A percentile compares a stretch with the other conserved stretches of the same genome.
Conservation (phyloP, 2,888 invertebrate genomes). For the Myathropa florea region DNA sequence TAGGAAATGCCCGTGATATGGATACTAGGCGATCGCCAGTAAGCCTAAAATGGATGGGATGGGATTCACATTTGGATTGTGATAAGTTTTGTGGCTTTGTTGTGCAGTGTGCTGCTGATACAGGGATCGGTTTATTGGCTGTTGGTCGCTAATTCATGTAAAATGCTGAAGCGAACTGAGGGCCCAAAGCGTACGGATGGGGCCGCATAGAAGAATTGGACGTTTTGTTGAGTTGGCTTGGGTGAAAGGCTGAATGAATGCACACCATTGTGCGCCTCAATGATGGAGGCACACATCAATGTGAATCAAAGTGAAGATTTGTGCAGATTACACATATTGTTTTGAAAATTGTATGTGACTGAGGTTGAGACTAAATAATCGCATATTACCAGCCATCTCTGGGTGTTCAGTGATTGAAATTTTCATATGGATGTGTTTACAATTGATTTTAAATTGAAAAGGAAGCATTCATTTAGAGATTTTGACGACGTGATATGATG, state of each 20-base stretch:
- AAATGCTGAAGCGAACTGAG: background rate
- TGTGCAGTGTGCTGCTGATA: constrained; percentile 20
- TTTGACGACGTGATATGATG: background rate
- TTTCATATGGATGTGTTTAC: background rate
- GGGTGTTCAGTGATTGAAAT: background rate
- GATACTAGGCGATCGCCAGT: background rate
- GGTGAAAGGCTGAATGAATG: constrained; percentile 6
- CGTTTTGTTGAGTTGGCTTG: constrained; percentile 39
- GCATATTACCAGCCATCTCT: background rate
- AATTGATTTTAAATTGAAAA: background rate
- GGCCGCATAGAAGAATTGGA: background rate
- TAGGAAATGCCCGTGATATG: constrained; percentile 32
- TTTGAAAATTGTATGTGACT: background rate
- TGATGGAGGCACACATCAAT: background rate
- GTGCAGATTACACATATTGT: background rate
- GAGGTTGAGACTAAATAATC: background rate
- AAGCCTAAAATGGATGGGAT: constrained; percentile 4
- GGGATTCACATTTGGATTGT: constrained; percentile 19
- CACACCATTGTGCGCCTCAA: background rate
- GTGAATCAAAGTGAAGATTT: background rate
- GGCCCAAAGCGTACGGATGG: background rate
- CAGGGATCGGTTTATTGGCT: constrained; percentile 46
- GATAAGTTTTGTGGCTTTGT: constrained; percentile 31
- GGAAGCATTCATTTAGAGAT: background rate
- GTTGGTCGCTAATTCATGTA: constrained; percentile 25